phyloP scores from a whole-genome alignment of 2,113 vertebrate species.

The Steatornis caripensis region DNA sequence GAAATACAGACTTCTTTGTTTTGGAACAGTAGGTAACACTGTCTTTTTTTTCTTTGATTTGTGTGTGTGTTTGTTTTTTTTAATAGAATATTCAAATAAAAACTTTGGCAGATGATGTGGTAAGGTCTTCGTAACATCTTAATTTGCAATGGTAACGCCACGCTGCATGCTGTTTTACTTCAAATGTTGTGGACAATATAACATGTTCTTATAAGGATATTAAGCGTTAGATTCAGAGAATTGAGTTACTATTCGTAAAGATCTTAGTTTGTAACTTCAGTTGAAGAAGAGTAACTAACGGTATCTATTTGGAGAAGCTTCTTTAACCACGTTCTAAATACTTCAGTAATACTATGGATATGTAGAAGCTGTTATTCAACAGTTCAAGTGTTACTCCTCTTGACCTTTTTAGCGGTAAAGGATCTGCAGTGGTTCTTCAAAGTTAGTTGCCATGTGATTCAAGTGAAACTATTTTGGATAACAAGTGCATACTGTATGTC shows the following conservation, averaged over 20 bases:
- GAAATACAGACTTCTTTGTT: neutral
- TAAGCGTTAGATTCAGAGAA: neutral
- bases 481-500: neutral
- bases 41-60: constrained; percentile 75
- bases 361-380: neutral
- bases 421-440: neutral
- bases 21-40: constrained; percentile 62
- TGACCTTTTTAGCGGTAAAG: neutral
- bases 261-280: neutral
- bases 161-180: constrained; percentile 72
- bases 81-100: constrained; percentile 99
- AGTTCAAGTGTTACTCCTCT: neutral
- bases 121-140: constrained; percentile 84
- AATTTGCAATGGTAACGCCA: constrained; percentile 61
- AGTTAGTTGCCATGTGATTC: neutral
- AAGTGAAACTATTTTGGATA: neutral
- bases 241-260: neutral
- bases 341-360: neutral
- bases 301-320: neutral
- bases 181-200: constrained; percentile 60
- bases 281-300: neutral
- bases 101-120: constrained; percentile 99
- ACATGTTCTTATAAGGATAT: constrained; percentile 51
- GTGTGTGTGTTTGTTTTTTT: constrained; percentile 76
- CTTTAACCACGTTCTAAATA: neutral